These are phyloP conservation scores for Lycaena phlaeas DNA, from an alignment of 2,888 invertebrate genomes.

Conservation along the genomic window DNA sequence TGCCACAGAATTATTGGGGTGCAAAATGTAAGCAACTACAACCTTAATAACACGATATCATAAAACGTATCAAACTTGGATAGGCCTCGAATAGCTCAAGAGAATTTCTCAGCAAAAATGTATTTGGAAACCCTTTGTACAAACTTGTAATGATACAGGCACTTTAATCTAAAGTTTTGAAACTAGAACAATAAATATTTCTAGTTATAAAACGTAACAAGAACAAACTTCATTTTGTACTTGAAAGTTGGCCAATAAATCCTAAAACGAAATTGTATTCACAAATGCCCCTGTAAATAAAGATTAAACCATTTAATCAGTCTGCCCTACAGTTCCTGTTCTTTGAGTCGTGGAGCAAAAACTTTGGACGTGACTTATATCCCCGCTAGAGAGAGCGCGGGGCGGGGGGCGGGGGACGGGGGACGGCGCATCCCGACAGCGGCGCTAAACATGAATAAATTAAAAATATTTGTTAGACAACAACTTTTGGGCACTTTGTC, in stretches of 20 bases:
- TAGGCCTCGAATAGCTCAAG: background rate
- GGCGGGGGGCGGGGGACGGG: constrained; percentile 25
- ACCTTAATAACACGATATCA: too few relatives aligned
- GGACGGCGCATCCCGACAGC: constrained; percentile 17
- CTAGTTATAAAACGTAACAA: constrained; percentile 12
- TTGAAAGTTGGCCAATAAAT: constrained; percentile 61
- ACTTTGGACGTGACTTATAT: constrained; percentile 63
- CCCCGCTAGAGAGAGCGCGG: constrained; percentile 38
- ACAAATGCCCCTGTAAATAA: constrained; percentile 60
- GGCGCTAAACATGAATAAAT: constrained; percentile 26
- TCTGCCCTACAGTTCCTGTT: constrained; percentile 35
- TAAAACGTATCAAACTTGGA: background rate
- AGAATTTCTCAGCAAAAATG: background rate
- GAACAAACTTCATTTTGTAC: constrained; percentile 35
- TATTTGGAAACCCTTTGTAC: too few relatives aligned
- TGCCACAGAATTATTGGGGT: too few relatives aligned
- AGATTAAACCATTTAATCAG: constrained; percentile 67
- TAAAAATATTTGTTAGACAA: constrained; percentile 15
- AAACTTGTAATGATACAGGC: constrained; percentile 1
- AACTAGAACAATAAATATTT: constrained; percentile 15
- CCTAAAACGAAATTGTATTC: constrained; percentile 46
- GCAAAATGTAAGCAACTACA: too few relatives aligned
- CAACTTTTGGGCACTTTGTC: constrained; percentile 5
- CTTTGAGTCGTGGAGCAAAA: constrained; percentile 42
- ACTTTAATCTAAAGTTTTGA: background rate